Evolutionary conservation across 1,140 invertebrate species (phyloP).

Genomic region (Trichomalopsis sarcophagae): DNA sequence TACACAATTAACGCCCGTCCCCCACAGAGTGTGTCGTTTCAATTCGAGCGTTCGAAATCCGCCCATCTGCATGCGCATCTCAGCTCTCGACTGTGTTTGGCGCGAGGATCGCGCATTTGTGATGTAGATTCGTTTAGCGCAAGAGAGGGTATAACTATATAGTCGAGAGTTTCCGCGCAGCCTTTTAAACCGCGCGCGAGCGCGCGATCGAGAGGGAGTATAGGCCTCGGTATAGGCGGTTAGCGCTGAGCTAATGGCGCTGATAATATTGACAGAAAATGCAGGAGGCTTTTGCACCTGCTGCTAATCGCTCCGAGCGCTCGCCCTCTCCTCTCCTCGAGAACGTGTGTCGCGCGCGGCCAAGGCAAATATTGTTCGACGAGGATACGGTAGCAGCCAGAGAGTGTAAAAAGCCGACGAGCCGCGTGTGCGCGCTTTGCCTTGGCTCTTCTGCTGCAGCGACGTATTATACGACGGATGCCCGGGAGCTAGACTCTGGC

Average conservation of each 20-base stretch:
- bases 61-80: background rate
- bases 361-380: conserved; percentile 41
- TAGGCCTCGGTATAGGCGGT: no score
- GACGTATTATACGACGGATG: background rate
- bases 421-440: background rate
- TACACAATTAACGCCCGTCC: no score
- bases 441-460: background rate
- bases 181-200: background rate
- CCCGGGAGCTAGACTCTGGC: background rate
- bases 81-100: background rate
- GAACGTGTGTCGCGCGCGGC: background rate
- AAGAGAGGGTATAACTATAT: no score
- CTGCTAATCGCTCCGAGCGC: conserved; percentile 33
- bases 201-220: background rate
- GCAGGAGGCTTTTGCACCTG: conserved; percentile 44
- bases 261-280: conserved; percentile 51
- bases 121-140: conserved; percentile 42
- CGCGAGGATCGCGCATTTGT: conserved; percentile 21
- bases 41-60: conserved; percentile 34
- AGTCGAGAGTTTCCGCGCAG: conserved; percentile 23
- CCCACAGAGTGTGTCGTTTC: conserved; percentile 32
- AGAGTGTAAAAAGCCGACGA: background rate
- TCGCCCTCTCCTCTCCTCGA: conserved; percentile 22
- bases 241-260: conserved; percentile 50
- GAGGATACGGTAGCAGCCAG: conserved; percentile 16